Evolutionary conservation across 2,888 invertebrate genomes (phyloP).

Genomic region (Melinaea marsaeus): DNA sequence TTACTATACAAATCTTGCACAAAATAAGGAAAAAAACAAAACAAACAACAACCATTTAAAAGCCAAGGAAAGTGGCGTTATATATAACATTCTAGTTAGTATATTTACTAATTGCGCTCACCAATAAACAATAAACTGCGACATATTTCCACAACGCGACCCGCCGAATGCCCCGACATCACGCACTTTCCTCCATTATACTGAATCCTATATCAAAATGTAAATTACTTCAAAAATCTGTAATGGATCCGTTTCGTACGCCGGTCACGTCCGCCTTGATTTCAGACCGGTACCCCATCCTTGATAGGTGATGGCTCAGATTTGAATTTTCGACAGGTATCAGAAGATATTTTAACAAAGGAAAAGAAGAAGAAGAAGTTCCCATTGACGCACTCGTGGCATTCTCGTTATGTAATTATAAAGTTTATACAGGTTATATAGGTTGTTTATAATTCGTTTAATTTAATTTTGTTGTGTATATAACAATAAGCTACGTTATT

Average conservation of each 20-base stretch:
- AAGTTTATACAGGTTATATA: no score
- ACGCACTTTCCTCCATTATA: not conserved
- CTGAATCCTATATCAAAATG: constrained; percentile 8
- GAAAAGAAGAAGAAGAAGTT: not conserved
- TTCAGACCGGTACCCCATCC: constrained; percentile 49
- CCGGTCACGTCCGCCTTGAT: constrained; percentile 60
- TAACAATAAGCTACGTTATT: no score
- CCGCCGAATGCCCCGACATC: not conserved
- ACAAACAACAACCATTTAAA: no score
- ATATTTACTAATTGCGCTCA: not conserved
- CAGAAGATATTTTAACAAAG: constrained; percentile 27
- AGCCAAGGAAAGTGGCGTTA: no score
- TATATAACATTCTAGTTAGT: no score
- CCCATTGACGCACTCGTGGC: no score
- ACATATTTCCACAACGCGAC: not conserved
- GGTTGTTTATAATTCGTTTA: no score
- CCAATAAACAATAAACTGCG: not conserved
- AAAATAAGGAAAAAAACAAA: no score
- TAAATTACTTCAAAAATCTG: constrained; percentile 26
- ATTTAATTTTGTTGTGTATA: no score
- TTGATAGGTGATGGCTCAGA: constrained; percentile 41
- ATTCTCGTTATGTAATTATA: no score
- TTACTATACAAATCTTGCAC: no score
- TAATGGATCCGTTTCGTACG: constrained; percentile 43
- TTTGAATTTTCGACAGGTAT: constrained; percentile 42